Evolutionary conservation across 37 sponge, comb jelly and placozoan species (phyloP), one percentile per base, ranked within the genome.

Genomic region (Bolinopsis microptera): DNA sequence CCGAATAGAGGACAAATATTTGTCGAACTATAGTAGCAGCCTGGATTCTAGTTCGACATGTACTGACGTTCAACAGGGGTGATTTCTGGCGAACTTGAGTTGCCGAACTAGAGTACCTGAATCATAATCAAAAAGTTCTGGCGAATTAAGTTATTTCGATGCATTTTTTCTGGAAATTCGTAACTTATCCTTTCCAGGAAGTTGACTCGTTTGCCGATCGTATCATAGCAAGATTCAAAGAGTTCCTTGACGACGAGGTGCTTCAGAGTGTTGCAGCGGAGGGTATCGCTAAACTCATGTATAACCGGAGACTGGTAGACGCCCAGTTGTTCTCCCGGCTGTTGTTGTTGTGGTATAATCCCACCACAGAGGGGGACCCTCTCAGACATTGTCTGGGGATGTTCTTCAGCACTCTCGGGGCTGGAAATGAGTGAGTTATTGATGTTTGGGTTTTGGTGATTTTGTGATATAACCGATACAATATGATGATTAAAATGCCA

Each of bases 181-280:
- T 28, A 70, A 26, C 74, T n/a, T 5, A 22, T 70, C 26, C 21
- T n/a, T 22, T 28, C 74, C 80, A 77, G 80, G 80, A 77, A 1
- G 33, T 22, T 1, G 90, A 86, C 3, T 18, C 90, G 13, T 86
- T 86, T 30, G 37, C 90, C 13, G 90, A 86, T 48, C 61, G 32
- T 40, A 86, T 86, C 31, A 86, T 86, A 28, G 90, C 41, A 1
- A 86, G 36, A 34, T 86, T 86, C 90, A 86, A 86, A 25, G 90
- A 86, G 36, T 86, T 86, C 90, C 61, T 86, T 13, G 90, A 86
- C 90, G 90, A 86, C 90, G 90, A 86, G 48, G 90, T 86, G 25
- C 26, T 86, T n/a, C 90, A 48, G 61, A 86, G 90, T 86, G 90
- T 86, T 23, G 90, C 90, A 9, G 90, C 90, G 27, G 90, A 86